phyloP scores from a whole-genome alignment of 2,888 invertebrate genomes.

The Lysandra coridon region DNA sequence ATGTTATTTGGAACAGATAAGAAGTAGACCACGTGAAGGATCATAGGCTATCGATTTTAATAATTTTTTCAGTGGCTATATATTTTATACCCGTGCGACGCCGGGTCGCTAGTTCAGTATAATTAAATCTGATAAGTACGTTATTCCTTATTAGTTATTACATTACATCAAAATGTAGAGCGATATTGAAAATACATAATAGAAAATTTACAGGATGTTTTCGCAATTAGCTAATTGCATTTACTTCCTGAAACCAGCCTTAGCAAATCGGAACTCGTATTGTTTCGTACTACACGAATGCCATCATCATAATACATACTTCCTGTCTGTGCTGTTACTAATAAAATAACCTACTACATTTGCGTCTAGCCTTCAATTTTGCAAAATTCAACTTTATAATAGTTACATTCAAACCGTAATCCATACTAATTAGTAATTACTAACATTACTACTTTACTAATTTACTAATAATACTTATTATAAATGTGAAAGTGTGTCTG shows the following conservation, averaged over 20 bases:
- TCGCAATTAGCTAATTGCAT: constrained; percentile 49
- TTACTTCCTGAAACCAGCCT: constrained; percentile 70
- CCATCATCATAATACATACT: constrained; percentile 66
- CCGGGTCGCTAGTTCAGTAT: background rate
- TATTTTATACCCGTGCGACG: no score
- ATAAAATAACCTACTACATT: constrained; percentile 61
- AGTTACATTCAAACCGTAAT: background rate
- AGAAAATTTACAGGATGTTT: constrained; percentile 16
- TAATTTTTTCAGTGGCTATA: no score
- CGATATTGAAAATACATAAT: background rate
- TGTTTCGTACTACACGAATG: constrained; percentile 68
- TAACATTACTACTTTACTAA: no score
- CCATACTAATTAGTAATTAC: no score
- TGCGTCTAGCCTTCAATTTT: constrained; percentile 30
- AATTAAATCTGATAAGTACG: background rate
- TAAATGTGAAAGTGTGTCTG: no score
- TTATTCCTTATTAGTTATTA: background rate
- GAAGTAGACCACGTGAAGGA: no score
- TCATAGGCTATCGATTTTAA: no score
- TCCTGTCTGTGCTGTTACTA: constrained; percentile 66
- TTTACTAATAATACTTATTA: no score
- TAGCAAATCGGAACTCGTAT: constrained; percentile 75
- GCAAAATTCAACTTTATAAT: constrained; percentile 8
- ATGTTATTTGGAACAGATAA: no score
- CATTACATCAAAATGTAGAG: background rate